phyloP scores from a whole-genome alignment of 2,113 vertebrate species.

The Electrona antarctica region DNA sequence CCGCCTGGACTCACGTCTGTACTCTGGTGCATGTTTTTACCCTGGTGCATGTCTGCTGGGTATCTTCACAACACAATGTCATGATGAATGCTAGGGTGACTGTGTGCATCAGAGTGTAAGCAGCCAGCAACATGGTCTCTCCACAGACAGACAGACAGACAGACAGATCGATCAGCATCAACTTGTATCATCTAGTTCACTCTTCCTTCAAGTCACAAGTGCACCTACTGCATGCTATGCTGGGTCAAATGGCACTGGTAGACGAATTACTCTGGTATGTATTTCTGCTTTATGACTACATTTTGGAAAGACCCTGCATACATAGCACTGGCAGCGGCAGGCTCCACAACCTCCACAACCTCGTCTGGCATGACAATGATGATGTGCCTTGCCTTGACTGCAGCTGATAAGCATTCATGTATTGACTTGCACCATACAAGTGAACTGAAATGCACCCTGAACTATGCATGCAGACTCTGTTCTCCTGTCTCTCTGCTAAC shows the following conservation, averaged over 20 bases:
- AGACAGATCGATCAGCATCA: no score
- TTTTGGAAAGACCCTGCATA: not conserved
- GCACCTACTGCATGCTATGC: constrained; percentile 4
- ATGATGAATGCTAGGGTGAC: constrained; percentile 42
- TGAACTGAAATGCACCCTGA: constrained; percentile 59
- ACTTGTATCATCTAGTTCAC: no score
- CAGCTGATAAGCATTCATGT: constrained; percentile 27
- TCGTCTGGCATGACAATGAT: constrained; percentile 32
- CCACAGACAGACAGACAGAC: not conserved
- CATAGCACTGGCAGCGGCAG: not conserved
- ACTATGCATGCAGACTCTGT: constrained; percentile 4
- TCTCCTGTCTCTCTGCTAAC: constrained; percentile 38
- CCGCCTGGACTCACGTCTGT: no score
- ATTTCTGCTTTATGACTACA: not conserved
- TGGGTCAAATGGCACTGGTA: not conserved
- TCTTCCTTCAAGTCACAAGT: constrained; percentile 24
- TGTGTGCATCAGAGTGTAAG: not conserved
- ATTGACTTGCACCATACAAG: constrained; percentile 54
- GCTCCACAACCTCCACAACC: constrained; percentile 17
- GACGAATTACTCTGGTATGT: constrained; percentile 17
- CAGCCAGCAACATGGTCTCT: no score
- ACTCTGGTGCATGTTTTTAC: not conserved
- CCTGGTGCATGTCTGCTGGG: constrained; percentile 31
- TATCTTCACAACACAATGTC: constrained; percentile 42
- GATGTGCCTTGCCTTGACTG: not conserved